Evolutionary conservation across 2,113 vertebrate genomes (phyloP), one percentile per base, ranked within the genome.

Genomic region (Ornithorhynchus anatinus): DNA sequence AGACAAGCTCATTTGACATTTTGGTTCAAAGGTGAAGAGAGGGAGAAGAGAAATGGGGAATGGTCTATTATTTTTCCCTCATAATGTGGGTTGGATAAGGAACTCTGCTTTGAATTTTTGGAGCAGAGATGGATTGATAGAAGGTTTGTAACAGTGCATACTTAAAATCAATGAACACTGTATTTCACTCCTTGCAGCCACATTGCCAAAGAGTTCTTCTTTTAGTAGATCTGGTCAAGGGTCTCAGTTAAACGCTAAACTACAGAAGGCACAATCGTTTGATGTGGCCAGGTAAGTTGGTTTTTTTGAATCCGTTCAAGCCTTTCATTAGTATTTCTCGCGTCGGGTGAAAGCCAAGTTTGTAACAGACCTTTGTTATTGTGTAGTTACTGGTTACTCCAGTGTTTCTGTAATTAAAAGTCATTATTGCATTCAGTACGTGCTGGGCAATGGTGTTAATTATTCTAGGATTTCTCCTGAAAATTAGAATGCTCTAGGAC

Each of bases 251-350:
- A 94, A 91, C 5, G 81, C 92, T n/a, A 98, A 98, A 81, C 86
- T 98, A 35, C 96, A 97, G 75, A 99, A 99, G 89, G 97, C 93
- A 29, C 92, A 96, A 5, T 99, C 98, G 1, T 94, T 99, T 59
- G 98, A 99, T 19, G 93, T 94, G 65, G 87, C 95, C 29, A 93
- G 94, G 98, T 99, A 83, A 86, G 94, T 75, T 42, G 61, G 6
- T 59, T 17, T 40, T 13, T n/a, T 59, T 52, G 25, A 0, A 47
- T 56, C 36, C 56, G 59, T 29, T 48, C 44, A 31, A 58, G 58
- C 23, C 19, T 5, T 2, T 60, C 51, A 52, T 44, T 9, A 27
- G 33, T 4, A 1, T 54, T 43, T 40, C 54, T 60, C 59, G n/a
- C 42, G 36, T 64, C 76, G 59, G 11, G 54, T 33, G 50, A 54